Evolutionary conservation across 2,888 invertebrate genomes (phyloP).

Genomic region (Cheilosia grossa): DNA sequence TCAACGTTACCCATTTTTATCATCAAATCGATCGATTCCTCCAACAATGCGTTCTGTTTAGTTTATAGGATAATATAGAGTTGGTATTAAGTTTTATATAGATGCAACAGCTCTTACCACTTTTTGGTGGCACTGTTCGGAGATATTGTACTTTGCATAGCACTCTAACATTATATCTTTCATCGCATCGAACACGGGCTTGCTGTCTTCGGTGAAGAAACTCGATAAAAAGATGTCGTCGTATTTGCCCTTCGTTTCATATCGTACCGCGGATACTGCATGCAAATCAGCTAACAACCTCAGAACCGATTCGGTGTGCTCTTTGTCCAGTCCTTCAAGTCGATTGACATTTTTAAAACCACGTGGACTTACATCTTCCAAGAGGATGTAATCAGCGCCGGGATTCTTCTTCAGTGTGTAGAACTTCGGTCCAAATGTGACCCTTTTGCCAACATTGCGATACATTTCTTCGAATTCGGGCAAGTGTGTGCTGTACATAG

Average conservation of each 20-base stretch:
- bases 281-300: conserved; percentile 80
- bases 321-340: conserved; percentile 77
- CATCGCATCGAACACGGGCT: conserved; percentile 74
- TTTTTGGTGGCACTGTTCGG: conserved; percentile 74
- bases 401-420: conserved; percentile 76
- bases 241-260: conserved; percentile 76
- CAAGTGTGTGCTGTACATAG: conserved; percentile 80
- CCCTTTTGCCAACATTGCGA: conserved; percentile 76
- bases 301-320: conserved; percentile 78
- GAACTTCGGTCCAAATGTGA: conserved; percentile 80
- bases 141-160: conserved; percentile 65
- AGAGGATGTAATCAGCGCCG: conserved; percentile 78
- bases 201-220: conserved; percentile 72
- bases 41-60: conserved; percentile 74
- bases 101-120: conserved; percentile 74
- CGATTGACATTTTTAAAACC: conserved; percentile 80
- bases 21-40: conserved; percentile 57
- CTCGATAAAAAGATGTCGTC: conserved; percentile 53
- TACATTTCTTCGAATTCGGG: conserved; percentile 80
- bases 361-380: conserved; percentile 80
- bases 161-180: conserved; percentile 47
- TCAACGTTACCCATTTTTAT: conserved; percentile 44
- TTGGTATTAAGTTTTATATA: not conserved
- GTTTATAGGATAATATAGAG: not conserved
- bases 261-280: conserved; percentile 79